Percentiles rank a stretch among this genome's conserved stretches.
Evolutionary conservation across 92 coral and sea anemone species (phyloP).

Genomic region (Muricea muricata): DNA sequence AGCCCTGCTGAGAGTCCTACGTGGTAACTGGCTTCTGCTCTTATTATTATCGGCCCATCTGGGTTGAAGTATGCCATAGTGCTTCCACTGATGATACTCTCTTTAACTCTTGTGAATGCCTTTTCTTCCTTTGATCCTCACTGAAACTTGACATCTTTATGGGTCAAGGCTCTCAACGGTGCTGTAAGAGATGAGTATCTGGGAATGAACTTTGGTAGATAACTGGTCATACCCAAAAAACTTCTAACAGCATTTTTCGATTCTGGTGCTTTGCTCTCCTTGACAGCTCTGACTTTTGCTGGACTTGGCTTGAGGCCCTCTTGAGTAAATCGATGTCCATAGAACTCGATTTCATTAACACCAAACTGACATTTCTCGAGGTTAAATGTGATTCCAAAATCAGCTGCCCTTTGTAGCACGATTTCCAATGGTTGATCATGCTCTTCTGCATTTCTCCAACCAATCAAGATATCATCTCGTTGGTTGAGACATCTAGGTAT

Average conservation of each 20-base stretch:
- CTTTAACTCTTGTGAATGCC: slow-evolving; percentile 55
- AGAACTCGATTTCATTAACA: neutral
- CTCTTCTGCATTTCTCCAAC: too few relatives aligned
- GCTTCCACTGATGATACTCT: slow-evolving; percentile 53
- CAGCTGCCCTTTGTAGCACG: neutral
- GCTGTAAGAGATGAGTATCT: slow-evolving; percentile 1
- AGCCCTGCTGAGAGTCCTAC: slow-evolving; percentile 70
- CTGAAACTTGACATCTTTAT: slow-evolving; percentile 40
- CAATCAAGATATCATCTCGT: too few relatives aligned
- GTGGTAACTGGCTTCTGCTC: slow-evolving; percentile 68
- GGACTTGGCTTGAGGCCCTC: too few relatives aligned
- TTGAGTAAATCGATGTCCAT: too few relatives aligned
- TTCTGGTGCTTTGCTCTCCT: too few relatives aligned
- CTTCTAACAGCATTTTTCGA: too few relatives aligned
- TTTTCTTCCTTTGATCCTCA: slow-evolving; percentile 45
- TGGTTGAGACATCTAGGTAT: too few relatives aligned
- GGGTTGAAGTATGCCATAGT: slow-evolving; percentile 63
- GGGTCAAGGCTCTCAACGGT: slow-evolving; percentile 39
- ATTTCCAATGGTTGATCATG: too few relatives aligned
- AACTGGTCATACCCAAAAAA: too few relatives aligned
- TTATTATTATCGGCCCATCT: slow-evolving; percentile 44
- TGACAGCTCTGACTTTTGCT: too few relatives aligned
- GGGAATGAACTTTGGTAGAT: too few relatives aligned
- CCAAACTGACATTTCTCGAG: neutral
- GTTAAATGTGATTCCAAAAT: neutral